These are phyloP conservation scores for Spea bombifrons DNA, from an alignment of 2,113 vertebrate genomes.

Conservation along the genomic window DNA sequence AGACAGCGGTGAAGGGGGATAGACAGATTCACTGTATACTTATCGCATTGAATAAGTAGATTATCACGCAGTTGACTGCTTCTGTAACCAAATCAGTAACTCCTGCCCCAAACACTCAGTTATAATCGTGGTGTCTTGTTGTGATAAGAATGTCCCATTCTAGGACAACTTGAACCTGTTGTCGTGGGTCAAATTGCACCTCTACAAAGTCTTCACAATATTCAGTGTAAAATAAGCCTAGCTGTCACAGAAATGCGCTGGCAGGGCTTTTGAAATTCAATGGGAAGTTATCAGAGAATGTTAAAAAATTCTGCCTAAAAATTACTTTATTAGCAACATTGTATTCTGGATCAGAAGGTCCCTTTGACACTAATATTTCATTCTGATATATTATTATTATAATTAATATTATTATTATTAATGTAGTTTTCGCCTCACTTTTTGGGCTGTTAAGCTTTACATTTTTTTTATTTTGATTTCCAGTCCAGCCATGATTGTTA, in stretches of 20 bases:
- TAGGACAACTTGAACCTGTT: conserved; percentile 24
- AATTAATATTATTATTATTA: too few species aligned
- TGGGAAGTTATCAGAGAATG: conserved; percentile 36
- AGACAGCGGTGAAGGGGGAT: conserved; percentile 62
- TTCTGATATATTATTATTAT: too few species aligned
- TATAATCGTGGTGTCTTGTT: conserved; percentile 48
- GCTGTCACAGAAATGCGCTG: conserved; percentile 16
- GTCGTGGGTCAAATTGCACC: conserved; percentile 49
- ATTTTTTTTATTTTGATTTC: too few species aligned
- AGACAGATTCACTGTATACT: conserved; percentile 64
- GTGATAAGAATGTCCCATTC: conserved; percentile 35
- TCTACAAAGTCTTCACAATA: conserved; percentile 44
- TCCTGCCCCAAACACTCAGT: conserved; percentile 49
- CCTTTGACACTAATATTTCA: neutral
- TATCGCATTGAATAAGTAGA: conserved; percentile 67
- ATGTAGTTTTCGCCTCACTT: too few species aligned
- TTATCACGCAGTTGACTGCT: conserved; percentile 61
- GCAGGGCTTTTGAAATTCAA: conserved; percentile 43
- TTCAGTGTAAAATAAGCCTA: conserved; percentile 45
- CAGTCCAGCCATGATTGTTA: too few species aligned
- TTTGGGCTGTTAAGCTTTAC: too few species aligned
- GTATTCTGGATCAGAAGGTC: conserved; percentile 1
- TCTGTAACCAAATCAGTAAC: conserved; percentile 49
- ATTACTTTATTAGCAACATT: conserved; percentile 13
- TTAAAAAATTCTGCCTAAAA: conserved; percentile 18